Evolutionary conservation across 1,140 invertebrate species (phyloP), one percentile per base, ranked within the genome.

Genomic region (Colletes gigas): DNA sequence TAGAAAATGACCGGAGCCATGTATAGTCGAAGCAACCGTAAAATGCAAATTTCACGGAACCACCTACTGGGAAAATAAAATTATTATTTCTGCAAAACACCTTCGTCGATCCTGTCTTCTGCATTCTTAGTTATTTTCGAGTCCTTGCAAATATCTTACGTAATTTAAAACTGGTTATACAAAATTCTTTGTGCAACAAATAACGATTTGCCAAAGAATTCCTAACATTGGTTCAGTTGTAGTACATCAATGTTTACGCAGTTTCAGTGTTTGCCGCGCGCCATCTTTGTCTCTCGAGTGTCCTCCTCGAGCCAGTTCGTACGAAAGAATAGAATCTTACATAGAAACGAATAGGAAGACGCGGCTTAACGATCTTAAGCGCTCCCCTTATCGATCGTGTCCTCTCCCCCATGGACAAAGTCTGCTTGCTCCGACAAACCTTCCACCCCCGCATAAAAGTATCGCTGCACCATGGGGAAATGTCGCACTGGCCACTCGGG

Each of bases 321-420:
- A 21, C 14, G 8, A 14, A 4, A 6, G 14, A 21, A 69, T 39
- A 54, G 52, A 54, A 17, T 39, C 19, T 54, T 55, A 30, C 3
- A 39, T 0, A 1, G n/a, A 50, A 19, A 21, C 47, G 39, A 47
- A 41, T 8, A 70, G 14, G 8, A 68, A 54, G 21, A 68, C 41
- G 54, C 21, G 17, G 66, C 41, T 54, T 73, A 81, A 84, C 50
- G 62, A 81, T 77, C 44, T 55, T 21, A 8, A 50, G 19, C 67
- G 21, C 17, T 81, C 44, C 17, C 30, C 60, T 85, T 83, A 86
- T 86, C 84, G 84, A 86, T 86, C 81, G 54, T 19, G 57, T 60
- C 44, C 30, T 41, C 80, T 6, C 83, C 71, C 30, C 55, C 41
- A 17, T 52, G 3, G 6, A n/a, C 66, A 15, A 6, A 15, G 73